Conservation (phyloP, 2,113 vertebrate genomes). For the Cisticola juncidis region DNA sequence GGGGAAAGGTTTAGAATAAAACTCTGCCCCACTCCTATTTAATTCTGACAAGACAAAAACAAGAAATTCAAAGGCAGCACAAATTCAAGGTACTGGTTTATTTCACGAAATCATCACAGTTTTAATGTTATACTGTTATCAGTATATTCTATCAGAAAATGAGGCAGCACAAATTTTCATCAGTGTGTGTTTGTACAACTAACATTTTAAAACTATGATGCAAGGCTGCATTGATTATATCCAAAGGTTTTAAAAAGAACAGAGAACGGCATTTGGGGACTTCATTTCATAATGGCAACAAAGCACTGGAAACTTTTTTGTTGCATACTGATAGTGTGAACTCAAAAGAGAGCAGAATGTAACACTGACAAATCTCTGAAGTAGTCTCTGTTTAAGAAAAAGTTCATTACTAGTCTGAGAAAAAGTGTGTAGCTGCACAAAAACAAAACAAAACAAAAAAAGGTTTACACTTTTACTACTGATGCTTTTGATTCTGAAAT, state of each 20-base stretch:
- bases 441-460: neutral
- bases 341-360: neutral
- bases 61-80: neutral
- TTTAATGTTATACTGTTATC: neutral
- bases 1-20: neutral
- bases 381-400: neutral
- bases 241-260: neutral
- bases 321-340: neutral
- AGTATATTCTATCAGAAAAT: neutral
- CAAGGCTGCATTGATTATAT: neutral
- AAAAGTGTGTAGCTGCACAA: neutral
- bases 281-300: neutral
- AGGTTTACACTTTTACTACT: neutral
- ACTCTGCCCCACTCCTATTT: rapidly evolving
- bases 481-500: neutral
- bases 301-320: neutral
- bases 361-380: neutral
- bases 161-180: neutral
- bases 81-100: neutral
- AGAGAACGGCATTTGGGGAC: neutral
- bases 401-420: neutral
- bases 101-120: neutral
- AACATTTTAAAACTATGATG: neutral
- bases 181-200: neutral
- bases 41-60: neutral